A percentile compares a stretch with the other conserved stretches of the same genome.
Conservation (phyloP, 2,888 invertebrate genomes). For the Bellardia pandia region DNA sequence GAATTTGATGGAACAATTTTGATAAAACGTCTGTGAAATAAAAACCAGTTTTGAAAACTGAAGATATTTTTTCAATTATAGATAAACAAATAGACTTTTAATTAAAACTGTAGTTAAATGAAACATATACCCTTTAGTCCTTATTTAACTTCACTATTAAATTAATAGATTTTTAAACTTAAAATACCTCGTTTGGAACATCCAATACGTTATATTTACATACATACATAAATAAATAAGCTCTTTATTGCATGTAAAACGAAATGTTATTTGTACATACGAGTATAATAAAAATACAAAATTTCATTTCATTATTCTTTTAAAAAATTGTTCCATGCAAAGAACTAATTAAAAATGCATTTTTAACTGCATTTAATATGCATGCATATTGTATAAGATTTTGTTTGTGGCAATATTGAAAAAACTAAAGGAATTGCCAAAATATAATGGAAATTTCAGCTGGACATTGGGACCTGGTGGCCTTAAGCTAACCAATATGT, state of each 20-base stretch:
- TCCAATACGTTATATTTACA: constrained; percentile 21
- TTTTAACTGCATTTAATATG: constrained; percentile 69
- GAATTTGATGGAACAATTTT: too few species aligned
- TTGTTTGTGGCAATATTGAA: constrained; percentile 28
- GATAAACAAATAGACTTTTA: not conserved
- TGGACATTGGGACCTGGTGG: constrained; percentile 6
- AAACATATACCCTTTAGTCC: too few species aligned
- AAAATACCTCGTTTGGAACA: not conserved
- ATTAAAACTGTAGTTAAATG: too few species aligned
- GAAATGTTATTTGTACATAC: not conserved
- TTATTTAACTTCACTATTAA: not conserved
- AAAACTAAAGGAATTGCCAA: constrained; percentile 44
- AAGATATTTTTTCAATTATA: too few species aligned
- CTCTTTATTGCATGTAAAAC: constrained; percentile 26
- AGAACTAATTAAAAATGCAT: constrained; percentile 72
- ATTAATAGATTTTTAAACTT: not conserved
- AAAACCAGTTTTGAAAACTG: too few species aligned
- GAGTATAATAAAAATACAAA: not conserved
- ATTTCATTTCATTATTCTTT: constrained; percentile 47
- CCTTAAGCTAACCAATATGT: constrained; percentile 54
- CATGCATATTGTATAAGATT: constrained; percentile 70
- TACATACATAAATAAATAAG: not conserved
- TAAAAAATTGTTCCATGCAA: constrained; percentile 47
- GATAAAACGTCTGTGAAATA: too few species aligned
- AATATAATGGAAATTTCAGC: constrained; percentile 48